Base-by-base conservation (phyloP, 2,888 invertebrate species). In the Lapara coniferarum region DNA sequence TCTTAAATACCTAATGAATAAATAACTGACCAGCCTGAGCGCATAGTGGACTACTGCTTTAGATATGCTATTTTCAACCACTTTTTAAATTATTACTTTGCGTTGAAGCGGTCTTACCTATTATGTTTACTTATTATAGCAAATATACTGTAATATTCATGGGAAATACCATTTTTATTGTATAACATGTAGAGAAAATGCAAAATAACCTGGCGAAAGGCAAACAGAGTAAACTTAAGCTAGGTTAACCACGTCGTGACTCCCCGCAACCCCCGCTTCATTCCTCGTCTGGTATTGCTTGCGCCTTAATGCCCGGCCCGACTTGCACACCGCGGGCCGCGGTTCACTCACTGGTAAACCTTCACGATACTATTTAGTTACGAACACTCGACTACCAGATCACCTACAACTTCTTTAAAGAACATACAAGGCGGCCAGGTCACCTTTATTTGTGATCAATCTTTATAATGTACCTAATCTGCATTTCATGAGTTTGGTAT, bases 181-280 rank as follows among this genome's bases (percentile, higher is more conserved):
- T 63, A 14, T 44, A 16, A 19, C 25, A 53, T 5, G 56, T 76
- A 76, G 73, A 78, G 79, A 81, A 80, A 82, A 84, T 77, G 75
- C 76, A 77, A 77, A 75, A 77, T 73, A 66, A 72, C 73, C 74
- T 37, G 77, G 79, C 77, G 78, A 81, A 80, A 77, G 78, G 78
- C 78, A 76, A 74, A 75, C 73, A 72, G 75, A 75, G 75, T 74
- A 56, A 76, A 77, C 76, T 85, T 86, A 90, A 86, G 87, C 90
- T 90, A 91, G 92, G 89, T 88, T 86, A 90, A 89, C 90, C 88
- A 87, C 89, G 85, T 91, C 91, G 92, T 91, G 92, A 89, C 84
- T 82, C 85, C 79, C 80, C 55, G 55, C 19, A 10, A 55, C 19
- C 55, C 75, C 75, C 71, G 49, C 63, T 63, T 63, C 72, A 74